Percentiles rank a stretch among this genome's conserved stretches.
Conservation (phyloP, 2,797 vertebrate species). For the Smutsia temminckii region DNA sequence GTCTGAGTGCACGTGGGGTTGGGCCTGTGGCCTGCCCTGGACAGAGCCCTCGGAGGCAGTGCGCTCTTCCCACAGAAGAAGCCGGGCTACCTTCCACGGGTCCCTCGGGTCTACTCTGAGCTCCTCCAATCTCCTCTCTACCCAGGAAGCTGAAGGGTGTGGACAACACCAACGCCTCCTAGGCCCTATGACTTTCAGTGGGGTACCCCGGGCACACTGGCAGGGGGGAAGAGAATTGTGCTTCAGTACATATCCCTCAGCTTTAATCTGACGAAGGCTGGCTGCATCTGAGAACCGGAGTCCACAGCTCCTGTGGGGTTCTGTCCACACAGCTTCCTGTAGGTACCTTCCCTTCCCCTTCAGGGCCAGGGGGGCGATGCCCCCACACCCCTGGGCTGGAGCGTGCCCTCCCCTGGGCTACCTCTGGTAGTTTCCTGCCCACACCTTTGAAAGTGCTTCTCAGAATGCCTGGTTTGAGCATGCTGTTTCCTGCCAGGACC, state of each 20-base stretch:
- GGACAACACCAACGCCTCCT: background rate
- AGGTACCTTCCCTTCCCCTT: background rate
- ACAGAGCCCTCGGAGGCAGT: background rate
- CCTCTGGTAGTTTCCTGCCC: background rate
- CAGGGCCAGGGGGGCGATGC: too few species aligned
- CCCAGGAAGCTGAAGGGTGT: background rate
- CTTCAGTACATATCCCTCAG: background rate
- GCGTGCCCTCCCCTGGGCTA: too few species aligned
- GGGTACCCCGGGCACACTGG: accelerated
- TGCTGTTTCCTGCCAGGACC: background rate
- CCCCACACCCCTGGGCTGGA: accelerated
- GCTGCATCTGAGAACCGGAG: background rate
- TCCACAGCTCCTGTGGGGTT: background rate
- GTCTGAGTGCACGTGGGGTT: background rate
- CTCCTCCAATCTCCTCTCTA: background rate
- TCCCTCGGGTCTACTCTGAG: background rate
- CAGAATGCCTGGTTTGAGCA: background rate
- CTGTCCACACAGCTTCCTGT: background rate
- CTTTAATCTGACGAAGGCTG: background rate
- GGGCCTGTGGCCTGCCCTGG: background rate
- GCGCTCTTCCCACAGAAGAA: background rate
- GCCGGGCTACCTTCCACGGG: accelerated
- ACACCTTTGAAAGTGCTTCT: background rate
- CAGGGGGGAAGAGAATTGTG: background rate
- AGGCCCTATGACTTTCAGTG: background rate